These are phyloP conservation scores for Alsophila aescularia DNA, from an alignment of 2,888 invertebrate species.

Conservation along the genomic window DNA sequence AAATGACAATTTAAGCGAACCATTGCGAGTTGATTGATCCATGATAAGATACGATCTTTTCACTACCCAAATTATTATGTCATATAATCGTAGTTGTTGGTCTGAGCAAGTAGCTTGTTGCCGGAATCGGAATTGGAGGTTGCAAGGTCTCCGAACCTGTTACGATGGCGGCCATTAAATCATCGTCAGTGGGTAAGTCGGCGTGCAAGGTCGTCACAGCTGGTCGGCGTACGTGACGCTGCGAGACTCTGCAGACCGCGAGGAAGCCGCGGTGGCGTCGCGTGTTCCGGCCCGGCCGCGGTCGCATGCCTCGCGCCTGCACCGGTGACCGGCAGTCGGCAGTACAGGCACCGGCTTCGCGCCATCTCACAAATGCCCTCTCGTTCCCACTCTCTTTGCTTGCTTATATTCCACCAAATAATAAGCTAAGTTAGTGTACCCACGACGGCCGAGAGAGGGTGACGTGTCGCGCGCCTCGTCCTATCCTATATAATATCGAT, in stretches of 20 bases:
- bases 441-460: constrained; percentile 62
- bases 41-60: background rate
- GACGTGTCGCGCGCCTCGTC: constrained; percentile 60
- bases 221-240: background rate
- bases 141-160: constrained; percentile 33
- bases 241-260: background rate
- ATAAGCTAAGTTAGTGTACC: constrained; percentile 57
- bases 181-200: constrained; percentile 32
- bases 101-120: constrained; percentile 1
- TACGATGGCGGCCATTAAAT: constrained; percentile 31
- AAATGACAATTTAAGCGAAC: background rate
- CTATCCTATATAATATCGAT: constrained; percentile 37
- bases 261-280: background rate
- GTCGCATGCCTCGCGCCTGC: background rate
- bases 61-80: background rate
- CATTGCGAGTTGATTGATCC: background rate
- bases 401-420: constrained; percentile 37
- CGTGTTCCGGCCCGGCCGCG: background rate
- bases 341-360: constrained; percentile 27
- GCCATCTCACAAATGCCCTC: constrained; percentile 59
- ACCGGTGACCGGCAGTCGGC: too few species aligned
- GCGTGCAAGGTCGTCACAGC: constrained; percentile 29
- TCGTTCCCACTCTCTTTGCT: constrained; percentile 67
- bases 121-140: constrained; percentile 22
- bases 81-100: background rate